phyloP scores from a whole-genome alignment of 1,140 invertebrate species.

The Dufourea novaeangliae region DNA sequence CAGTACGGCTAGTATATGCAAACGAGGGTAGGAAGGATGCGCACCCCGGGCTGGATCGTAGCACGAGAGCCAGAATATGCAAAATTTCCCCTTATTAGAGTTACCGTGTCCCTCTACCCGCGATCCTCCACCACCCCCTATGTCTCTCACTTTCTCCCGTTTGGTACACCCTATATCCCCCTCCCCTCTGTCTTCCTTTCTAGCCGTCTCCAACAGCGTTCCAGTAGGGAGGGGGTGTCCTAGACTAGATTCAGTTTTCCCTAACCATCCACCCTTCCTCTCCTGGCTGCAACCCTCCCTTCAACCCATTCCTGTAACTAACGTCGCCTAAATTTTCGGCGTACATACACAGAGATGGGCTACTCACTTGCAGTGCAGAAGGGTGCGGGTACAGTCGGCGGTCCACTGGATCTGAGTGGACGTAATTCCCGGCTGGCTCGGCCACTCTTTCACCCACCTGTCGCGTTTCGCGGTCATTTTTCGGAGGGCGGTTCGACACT shows the following conservation, averaged over 20 bases:
- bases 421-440: slow-evolving; percentile 88
- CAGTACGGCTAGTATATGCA: slow-evolving; percentile 77
- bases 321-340: slow-evolving; percentile 55
- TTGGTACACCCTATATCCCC: neutral
- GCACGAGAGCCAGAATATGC: slow-evolving; percentile 73
- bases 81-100: slow-evolving; percentile 80
- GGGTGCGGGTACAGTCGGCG: slow-evolving; percentile 87
- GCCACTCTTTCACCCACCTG: slow-evolving; percentile 88
- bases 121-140: neutral
- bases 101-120: slow-evolving; percentile 63
- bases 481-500: slow-evolving; percentile 84
- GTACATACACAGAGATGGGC: slow-evolving; percentile 5
- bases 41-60: slow-evolving; percentile 59
- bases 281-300: neutral
- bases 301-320: slow-evolving; percentile 35
- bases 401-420: slow-evolving; percentile 91
- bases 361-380: slow-evolving; percentile 85
- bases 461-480: slow-evolving; percentile 87
- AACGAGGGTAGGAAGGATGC: slow-evolving; percentile 70
- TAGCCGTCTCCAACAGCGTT: slow-evolving; percentile 9
- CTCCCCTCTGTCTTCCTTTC: neutral
- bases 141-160: slow-evolving; percentile 9
- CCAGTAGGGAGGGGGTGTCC: neutral
- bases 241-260: slow-evolving; percentile 9
- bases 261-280: neutral